Evolutionary conservation across 2,888 invertebrate genomes (phyloP), one percentile per base, ranked within the genome.

Genomic region (Pheosia tremula): DNA sequence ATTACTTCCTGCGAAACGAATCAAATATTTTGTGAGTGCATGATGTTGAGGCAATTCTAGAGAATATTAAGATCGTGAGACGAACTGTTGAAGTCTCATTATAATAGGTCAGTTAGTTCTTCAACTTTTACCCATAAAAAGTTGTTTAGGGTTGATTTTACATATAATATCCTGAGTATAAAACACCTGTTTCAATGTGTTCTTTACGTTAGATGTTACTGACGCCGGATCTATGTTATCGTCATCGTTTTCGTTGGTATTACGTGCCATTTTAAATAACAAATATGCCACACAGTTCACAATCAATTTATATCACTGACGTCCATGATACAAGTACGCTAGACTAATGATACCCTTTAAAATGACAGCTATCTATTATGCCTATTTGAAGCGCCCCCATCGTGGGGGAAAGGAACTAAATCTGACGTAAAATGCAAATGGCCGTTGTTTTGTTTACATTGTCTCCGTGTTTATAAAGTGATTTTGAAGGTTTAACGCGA

Each of bases 1-100:
- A 95, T 90, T 8, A 94, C 81, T 67, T 94, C 94, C 95, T 95
- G 69, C 1, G 68, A 73, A 59, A 57, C 24, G 24, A 10, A 37
- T 37, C 13, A n/a, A n/a, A 7, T n/a, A 24, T 50, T n/a, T 13
- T 3, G 5, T 5, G 7, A 38, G 3, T n/a, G 5, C 36, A 24
- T 2, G 2, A 37, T 36, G 36, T 53, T 36, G 24, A 4, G 8
- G 11, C 0, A n/a, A 10, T 5, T 10, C 47, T 10, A 47, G 4
- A 47, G 47, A 24, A 10, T 11, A 47, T 47, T 1, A n/a, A 11
- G 4, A 47, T 11, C 24, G 24, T 24, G 24, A 24, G 24, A 24
- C 8, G n/a, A 47, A 11, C 11, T 10, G 4, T 47, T 10, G 50
- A 13, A 7, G 3, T 9, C 50, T 11, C 49, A 49, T n/a, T 6